Percentiles rank a stretch among this genome's conserved stretches.
phyloP scores from a whole-genome alignment of 2,888 invertebrate species.

The Eudasyphora cyanicolor region DNA sequence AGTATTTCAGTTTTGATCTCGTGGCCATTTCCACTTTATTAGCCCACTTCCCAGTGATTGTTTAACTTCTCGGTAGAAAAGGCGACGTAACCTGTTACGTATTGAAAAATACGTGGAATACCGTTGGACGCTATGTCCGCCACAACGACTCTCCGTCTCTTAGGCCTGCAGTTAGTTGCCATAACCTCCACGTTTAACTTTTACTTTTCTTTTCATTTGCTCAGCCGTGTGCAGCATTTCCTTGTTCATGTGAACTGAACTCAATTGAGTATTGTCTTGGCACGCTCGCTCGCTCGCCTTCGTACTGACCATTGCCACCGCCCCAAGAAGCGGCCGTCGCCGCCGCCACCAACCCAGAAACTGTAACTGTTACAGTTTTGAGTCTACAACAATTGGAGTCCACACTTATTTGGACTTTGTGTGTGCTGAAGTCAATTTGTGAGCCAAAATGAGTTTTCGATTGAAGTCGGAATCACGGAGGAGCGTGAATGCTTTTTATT shows the following conservation, averaged over 20 bases:
- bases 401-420: constrained; percentile 1
- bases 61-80: background rate
- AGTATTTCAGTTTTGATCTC: background rate
- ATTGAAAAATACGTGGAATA: constrained; percentile 8
- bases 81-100: constrained; percentile 7
- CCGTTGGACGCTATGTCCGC: background rate
- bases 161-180: background rate
- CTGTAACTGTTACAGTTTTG: constrained; percentile 39
- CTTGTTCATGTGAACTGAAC: constrained; percentile 8
- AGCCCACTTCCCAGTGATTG: background rate
- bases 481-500: constrained; percentile 54
- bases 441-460: too few species aligned
- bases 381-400: constrained; percentile 44
- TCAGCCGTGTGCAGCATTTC: background rate
- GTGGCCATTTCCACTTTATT: background rate
- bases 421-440: constrained; percentile 22
- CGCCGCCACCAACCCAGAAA: constrained; percentile 18
- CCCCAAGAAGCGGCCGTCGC: background rate
- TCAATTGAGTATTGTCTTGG: background rate
- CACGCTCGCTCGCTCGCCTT: constrained; percentile 4
- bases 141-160: background rate
- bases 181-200: constrained; percentile 51
- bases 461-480: constrained; percentile 2
- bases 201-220: constrained; percentile 57
- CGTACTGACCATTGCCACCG: constrained; percentile 56